A percentile compares a stretch with the other conserved stretches of the same genome.
Conservation (phyloP, 2,888 invertebrate genomes). For the Stenotaenia linearis region DNA sequence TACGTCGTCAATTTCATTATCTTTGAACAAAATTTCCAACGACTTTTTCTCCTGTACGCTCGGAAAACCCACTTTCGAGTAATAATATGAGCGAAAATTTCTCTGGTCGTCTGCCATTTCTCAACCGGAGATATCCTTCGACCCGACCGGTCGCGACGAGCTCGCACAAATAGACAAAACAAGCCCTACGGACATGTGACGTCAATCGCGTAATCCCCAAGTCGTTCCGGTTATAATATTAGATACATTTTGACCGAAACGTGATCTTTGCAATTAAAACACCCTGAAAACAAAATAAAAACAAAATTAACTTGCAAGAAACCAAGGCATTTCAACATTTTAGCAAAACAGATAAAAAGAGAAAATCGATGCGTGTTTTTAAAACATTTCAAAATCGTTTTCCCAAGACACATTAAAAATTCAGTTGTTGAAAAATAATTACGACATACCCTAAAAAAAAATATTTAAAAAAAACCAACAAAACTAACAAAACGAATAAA, state of each 20-base stretch:
- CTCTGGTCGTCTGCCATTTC: slow-evolving; percentile 22
- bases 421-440: too few species aligned
- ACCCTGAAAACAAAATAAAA: too few species aligned
- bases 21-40: slow-evolving; percentile 78
- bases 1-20: slow-evolving; percentile 69
- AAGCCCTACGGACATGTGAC: not conserved
- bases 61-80: slow-evolving; percentile 65
- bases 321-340: too few species aligned
- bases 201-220: not conserved
- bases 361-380: too few species aligned
- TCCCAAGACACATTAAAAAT: too few species aligned
- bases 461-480: not conserved
- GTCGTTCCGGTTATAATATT: not conserved
- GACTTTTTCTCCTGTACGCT: slow-evolving; percentile 82
- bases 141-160: not conserved
- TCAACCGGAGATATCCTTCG: not conserved
- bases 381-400: too few species aligned
- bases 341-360: too few species aligned
- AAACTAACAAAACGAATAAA: too few species aligned
- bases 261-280: too few species aligned
- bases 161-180: not conserved
- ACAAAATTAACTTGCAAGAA: too few species aligned
- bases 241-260: too few species aligned
- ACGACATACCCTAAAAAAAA: too few species aligned
- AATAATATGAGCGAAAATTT: slow-evolving; percentile 52